Conservation (phyloP, 2,888 invertebrate genomes). For the Globia sparganii region DNA sequence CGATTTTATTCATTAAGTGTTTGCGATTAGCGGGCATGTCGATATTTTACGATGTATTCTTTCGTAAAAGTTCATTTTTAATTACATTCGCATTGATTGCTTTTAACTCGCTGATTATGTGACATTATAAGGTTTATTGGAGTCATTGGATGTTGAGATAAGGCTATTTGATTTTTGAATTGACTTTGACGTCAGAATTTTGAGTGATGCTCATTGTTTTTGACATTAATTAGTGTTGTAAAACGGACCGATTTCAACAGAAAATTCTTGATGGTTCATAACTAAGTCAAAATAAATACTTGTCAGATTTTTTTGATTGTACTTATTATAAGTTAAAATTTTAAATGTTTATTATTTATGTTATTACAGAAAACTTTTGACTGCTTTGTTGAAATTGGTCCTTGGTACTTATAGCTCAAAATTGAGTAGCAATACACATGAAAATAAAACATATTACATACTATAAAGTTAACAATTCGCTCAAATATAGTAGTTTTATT, state of each 20-base stretch:
- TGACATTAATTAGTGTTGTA: conserved; percentile 31
- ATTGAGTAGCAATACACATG: conserved; percentile 60
- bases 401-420: conserved; percentile 50
- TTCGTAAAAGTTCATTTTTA: conserved; percentile 79
- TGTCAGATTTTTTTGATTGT: conserved; percentile 45
- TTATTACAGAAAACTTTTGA: conserved; percentile 43
- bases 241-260: conserved; percentile 42
- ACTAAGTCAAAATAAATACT: conserved; percentile 55
- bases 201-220: conserved; percentile 50
- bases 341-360: conserved; percentile 61
- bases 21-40: conserved; percentile 88
- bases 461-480: conserved; percentile 72
- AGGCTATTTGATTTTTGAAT: conserved; percentile 57
- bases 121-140: conserved; percentile 75
- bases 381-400: conserved; percentile 45
- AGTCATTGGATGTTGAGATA: conserved; percentile 68
- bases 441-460: conserved; percentile 50
- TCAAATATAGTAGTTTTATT: conserved; percentile 83
- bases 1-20: conserved; percentile 88
- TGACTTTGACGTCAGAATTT: conserved; percentile 44
- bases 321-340: conserved; percentile 48
- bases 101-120: conserved; percentile 81
- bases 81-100: conserved; percentile 81
- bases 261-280: conserved; percentile 26
- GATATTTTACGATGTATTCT: conserved; percentile 84